Percentiles rank a stretch among this genome's conserved stretches.
Conservation (phyloP, 92 coral and sea anemone genomes). For the Bergia sp. region DNA sequence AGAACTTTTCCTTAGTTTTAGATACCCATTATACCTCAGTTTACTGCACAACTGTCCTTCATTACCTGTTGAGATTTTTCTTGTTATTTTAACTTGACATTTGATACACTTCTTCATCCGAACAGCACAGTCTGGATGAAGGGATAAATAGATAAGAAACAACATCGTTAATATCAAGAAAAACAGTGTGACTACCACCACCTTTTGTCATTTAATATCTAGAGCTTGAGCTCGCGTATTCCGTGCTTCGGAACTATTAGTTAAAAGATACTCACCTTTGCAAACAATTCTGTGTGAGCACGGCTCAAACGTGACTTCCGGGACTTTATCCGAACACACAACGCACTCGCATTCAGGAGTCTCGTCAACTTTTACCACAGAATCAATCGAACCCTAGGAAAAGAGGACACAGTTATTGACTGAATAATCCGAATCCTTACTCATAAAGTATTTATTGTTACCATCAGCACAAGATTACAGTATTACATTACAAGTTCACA, state of each 20-base stretch:
- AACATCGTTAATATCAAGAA: not conserved
- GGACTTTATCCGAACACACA: slow-evolving; percentile 72
- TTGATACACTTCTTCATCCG: slow-evolving; percentile 82
- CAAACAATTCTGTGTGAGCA: slow-evolving; percentile 77
- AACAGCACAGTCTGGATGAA: slow-evolving; percentile 62
- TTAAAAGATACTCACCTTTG: slow-evolving; percentile 54
- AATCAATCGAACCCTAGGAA: slow-evolving; percentile 52
- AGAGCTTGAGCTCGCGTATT: not conserved
- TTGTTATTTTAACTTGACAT: slow-evolving; percentile 65
- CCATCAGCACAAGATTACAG: too few species aligned
- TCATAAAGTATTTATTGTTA: too few species aligned
- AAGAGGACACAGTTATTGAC: not conserved
- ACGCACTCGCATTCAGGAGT: slow-evolving; percentile 57
- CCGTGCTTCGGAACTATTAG: not conserved
- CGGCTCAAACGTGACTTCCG: slow-evolving; percentile 78
- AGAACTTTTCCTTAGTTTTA: too few species aligned
- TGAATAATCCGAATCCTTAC: too few species aligned
- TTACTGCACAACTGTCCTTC: not conserved
- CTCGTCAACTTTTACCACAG: slow-evolving; percentile 49
- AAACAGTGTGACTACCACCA: too few species aligned
- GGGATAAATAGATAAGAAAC: not conserved
- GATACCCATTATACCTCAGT: not conserved
- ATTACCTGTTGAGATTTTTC: slow-evolving; percentile 57
- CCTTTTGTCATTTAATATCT: not conserved
- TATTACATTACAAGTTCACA: too few species aligned